Evolutionary conservation across 2,113 vertebrate genomes (phyloP), one percentile per base, ranked within the genome.

Genomic region (Speoplatyrhinus poulsoni): DNA sequence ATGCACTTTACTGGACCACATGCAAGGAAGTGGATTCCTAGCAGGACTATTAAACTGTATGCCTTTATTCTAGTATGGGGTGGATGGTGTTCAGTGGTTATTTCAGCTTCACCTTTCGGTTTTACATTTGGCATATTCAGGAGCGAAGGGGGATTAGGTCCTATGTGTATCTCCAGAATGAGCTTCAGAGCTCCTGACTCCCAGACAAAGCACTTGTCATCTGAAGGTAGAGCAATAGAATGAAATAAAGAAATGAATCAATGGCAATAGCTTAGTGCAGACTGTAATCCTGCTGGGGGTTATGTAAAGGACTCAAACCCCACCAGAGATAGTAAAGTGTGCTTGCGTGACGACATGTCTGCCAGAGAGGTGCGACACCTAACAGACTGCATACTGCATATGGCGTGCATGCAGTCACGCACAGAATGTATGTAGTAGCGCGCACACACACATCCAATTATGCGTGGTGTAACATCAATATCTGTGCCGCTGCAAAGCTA

Each of bases 121-220:
- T 76, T 74, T 53, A 55, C 55, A 60, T 76, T 79, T 60, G 9
- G 52, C 59, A 85, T 68, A 89, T 84, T 74, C 69, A 88, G 88
- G 87, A n/a, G 71, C 90, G 90, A 75, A 77, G 54, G 71, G 76
- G 78, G 89, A 89, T 91, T 91, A 85, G 75, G 82, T 68, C 86
- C 54, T 46, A 33, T 62, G 67, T 69, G 77, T 19, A 60, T 81
- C 82, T 85, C 74, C 60, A 76, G 82, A 82, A 52, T 63, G 60
- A 69, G 72, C 82, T 75, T 77, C 10, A 12, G 83, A 77, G 66
- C 75, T 79, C 58, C 67, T 46, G 9, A 59, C 70, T 64, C 12
- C 55, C 67, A 4, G 62, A 53, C 26, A 19, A 58, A 64, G 72
- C 65, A 65, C 65, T 57, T 62, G 64, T 58, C 70, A 68, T 82